Base-by-base conservation (phyloP, 1,140 invertebrate species). In the Zaprionus lachaisei region DNA sequence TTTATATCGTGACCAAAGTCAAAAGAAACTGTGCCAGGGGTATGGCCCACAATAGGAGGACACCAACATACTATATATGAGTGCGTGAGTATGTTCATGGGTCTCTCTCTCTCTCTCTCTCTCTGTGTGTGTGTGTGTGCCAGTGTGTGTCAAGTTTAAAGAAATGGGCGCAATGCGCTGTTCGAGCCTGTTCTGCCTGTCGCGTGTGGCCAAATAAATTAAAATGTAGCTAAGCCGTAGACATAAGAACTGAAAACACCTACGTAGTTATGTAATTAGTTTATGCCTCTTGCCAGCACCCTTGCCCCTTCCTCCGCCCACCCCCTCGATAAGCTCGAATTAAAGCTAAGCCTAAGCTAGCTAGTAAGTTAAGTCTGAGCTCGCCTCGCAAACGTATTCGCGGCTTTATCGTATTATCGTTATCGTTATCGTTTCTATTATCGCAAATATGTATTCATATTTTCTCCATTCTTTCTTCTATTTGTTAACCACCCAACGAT, bases 1-100 rank as follows among this genome's bases (percentile, higher is more conserved):
- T 90, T 90, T 84, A 77, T 89, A 90, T 89, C 84, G 84, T 89
- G 81, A 89, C 84, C 84, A 89, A 89, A 89, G 84, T 89, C 85
- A 90, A 90, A 90, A 85, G 85, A 89, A 89, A 90, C 72, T 90
- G 72, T 89, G 85, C 85, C 85, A 89, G 85, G 85, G 85, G 81
- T 89, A 89, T 79, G 79, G 67, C 85, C 70, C 74, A 89, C 84
- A 83, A 83, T 83, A 37, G 66, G 55, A 78, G 78, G 63, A 77
- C 54, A 63, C 47, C 65, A 34, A 24, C 34, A 34, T 7, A 7
- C 34, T 61, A 17, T 61, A 38, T 54, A 57, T 34, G 22, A 57
- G 26, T 58, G 61, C 58, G 54, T 70, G 31, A 49, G 51, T 66
- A 51, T 73, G 77, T 65, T 57, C 81, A 60, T 71, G 70, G 83